Evolutionary conservation across 64 coral and sea anemone genomes (phyloP).

Genomic region (Dendrophyllia cribrosa): DNA sequence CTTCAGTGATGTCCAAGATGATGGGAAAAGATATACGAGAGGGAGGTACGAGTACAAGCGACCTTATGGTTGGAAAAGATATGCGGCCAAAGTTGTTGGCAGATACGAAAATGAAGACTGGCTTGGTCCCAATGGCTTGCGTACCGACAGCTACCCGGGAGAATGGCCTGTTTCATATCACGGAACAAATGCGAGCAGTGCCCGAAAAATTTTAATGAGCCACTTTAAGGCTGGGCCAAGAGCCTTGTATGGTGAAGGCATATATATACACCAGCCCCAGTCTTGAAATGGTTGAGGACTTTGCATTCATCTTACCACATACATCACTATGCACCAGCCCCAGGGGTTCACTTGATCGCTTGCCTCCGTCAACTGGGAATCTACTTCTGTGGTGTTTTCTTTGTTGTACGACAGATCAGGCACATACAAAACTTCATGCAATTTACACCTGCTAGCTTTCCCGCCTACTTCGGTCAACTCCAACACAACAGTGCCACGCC

Average conservation of each 20-base stretch:
- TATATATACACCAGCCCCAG: conserved; percentile 58
- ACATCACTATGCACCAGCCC: too few relatives aligned
- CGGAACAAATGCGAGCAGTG: conserved; percentile 34
- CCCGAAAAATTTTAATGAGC: background rate
- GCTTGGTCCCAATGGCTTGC: conserved; percentile 59
- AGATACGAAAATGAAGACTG: conserved; percentile 45
- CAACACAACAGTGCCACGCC: too few relatives aligned
- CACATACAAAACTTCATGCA: too few relatives aligned
- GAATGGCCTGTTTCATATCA: conserved; percentile 80
- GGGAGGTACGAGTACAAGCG: conserved; percentile 56
- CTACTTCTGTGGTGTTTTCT: too few relatives aligned
- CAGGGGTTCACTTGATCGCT: too few relatives aligned
- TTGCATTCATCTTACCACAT: too few relatives aligned
- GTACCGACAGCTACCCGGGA: conserved; percentile 1
- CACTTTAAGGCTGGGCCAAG: conserved; percentile 8
- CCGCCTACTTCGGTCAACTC: too few relatives aligned
- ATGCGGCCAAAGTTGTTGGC: conserved; percentile 53
- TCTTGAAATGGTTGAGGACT: conserved; percentile 72
- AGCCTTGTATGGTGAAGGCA: conserved; percentile 17
- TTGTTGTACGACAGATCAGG: too few relatives aligned
- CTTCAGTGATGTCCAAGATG: conserved; percentile 58
- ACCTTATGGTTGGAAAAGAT: conserved; percentile 75
- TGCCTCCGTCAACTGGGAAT: too few relatives aligned
- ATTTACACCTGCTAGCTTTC: too few relatives aligned
- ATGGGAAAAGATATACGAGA: conserved; percentile 57